Evolutionary conservation across 2,113 vertebrate genomes (phyloP), one percentile per base, ranked within the genome.

Genomic region (Psettodes erumei): DNA sequence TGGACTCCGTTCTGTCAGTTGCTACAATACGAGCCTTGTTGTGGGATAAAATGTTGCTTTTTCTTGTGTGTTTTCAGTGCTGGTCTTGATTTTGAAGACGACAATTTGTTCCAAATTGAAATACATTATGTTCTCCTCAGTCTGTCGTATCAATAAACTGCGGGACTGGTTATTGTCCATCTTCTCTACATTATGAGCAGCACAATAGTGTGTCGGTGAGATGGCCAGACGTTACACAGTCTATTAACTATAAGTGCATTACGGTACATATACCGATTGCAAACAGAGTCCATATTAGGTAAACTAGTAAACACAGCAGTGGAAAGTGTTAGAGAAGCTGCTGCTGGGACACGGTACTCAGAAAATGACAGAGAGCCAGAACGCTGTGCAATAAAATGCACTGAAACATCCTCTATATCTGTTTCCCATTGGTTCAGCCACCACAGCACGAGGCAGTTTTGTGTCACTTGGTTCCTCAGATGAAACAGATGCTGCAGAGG

Each of bases 1-100:
- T 92, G 88, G 87, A 77, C 68, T 76, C 59, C 53, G 42, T 77
- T 82, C 80, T 87, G 84, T 90, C 75, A 75, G 64, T 64, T 3
- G 47, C 54, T 78, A 84, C 79, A 80, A 77, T 82, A 28, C 27
- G 13, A 53, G 75, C 23, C 78, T 82, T 79, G 76, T 81, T 84
- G 64, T 75, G 56, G 64, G 60, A 80, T 71, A 51, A 86, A 81
- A 81, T 71, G 68, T 73, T 62, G 71, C 77, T 77, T 86, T 84
- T 70, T 53, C 35, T 60, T 58, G 5, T 61, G 21, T 67, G 5
- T 73, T 48, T 7, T 42, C 32, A 30, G 2, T 16, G 19, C 32
- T 59, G 32, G 35, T 53, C 68, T 71, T 69, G 66, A 60, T 38
- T 37, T 58, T 19, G 25, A 28, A 58, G 19, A 64, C 23, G 15